Evolutionary conservation across 2,113 vertebrate genomes (phyloP).

Genomic region (Cygnus buccinator): DNA sequence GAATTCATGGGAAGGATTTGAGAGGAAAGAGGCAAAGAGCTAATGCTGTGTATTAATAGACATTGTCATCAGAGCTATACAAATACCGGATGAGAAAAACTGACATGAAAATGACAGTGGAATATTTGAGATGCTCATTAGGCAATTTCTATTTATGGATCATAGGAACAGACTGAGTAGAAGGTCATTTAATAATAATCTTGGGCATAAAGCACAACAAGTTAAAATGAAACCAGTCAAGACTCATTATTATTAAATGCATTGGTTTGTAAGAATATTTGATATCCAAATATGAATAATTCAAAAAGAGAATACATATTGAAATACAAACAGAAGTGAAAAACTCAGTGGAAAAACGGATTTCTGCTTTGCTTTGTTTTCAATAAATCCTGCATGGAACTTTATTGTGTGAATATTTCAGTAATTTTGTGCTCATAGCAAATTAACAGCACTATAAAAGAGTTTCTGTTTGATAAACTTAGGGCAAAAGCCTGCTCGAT

Average conservation of each 20-base stretch:
- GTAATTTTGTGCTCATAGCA: neutral
- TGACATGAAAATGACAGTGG: neutral
- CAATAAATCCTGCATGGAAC: neutral
- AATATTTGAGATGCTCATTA: conserved; percentile 16
- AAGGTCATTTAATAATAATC: neutral
- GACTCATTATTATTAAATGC: conserved; percentile 17
- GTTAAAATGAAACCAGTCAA: conserved; percentile 19
- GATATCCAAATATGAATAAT: conserved; percentile 18
- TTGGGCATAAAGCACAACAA: neutral
- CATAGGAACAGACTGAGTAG: neutral
- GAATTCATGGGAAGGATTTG: neutral
- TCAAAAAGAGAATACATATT: neutral
- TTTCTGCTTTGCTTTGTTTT: conserved; percentile 12
- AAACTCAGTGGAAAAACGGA: neutral
- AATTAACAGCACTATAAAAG: conserved; percentile 2
- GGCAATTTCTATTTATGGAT: conserved; percentile 14
- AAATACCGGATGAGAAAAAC: neutral
- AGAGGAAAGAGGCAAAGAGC: neutral
- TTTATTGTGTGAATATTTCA: neutral
- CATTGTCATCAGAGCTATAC: neutral
- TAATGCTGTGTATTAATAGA: neutral
- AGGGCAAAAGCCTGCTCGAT: neutral
- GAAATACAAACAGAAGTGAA: neutral
- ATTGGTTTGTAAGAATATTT: conserved; percentile 1
- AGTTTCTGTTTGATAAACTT: neutral